These are phyloP conservation scores for Opisthocomus hoazin DNA, from an alignment of 2,113 vertebrate species.

Conservation along the genomic window DNA sequence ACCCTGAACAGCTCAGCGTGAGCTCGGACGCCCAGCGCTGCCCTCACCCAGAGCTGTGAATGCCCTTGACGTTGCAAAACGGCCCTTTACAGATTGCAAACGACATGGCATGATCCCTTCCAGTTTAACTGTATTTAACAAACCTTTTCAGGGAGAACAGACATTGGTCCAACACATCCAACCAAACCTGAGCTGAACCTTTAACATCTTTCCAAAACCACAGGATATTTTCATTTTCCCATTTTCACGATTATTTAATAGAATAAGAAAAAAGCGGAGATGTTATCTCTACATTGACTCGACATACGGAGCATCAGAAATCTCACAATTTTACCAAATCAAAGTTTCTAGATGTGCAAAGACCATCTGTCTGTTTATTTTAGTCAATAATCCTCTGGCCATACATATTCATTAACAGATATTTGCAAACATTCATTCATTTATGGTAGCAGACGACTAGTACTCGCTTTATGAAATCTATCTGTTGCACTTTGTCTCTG, in stretches of 20 bases:
- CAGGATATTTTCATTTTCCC: not conserved
- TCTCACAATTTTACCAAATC: not conserved
- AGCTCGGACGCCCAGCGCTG: not conserved
- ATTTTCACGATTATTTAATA: not conserved
- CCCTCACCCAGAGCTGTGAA: not conserved
- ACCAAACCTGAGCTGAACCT: not conserved
- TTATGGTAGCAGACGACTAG: not conserved
- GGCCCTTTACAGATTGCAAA: not conserved
- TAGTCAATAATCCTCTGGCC: not conserved
- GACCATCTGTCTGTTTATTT: not conserved
- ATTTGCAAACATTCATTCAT: not conserved
- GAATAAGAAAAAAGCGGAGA: not conserved
- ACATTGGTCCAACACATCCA: no score
- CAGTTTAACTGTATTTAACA: not conserved
- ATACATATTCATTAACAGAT: not conserved
- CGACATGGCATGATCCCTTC: fast-evolving
- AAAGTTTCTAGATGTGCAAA: not conserved
- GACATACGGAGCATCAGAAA: not conserved
- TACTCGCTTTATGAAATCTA: not conserved
- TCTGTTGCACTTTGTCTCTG: not conserved
- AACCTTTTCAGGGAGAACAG: not conserved
- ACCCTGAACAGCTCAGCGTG: no score
- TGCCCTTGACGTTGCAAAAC: no score
- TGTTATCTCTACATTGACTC: not conserved
- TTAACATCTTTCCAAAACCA: not conserved